Evolutionary conservation across 2,888 invertebrate genomes (phyloP), one percentile per base, ranked within the genome.

Genomic region (Hesperia comma): DNA sequence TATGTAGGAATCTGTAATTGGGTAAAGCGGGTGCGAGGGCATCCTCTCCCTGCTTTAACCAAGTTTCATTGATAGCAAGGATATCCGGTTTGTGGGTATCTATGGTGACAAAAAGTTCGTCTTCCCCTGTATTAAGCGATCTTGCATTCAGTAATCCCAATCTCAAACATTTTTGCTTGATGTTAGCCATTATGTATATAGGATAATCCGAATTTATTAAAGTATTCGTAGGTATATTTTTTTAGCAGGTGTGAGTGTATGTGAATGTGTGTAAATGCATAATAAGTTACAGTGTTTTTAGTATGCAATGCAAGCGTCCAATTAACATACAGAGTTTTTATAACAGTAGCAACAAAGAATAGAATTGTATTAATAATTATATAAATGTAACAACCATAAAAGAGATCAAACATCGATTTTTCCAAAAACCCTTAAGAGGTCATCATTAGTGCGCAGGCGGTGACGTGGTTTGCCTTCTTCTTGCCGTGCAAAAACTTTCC

Each of bases 381-480:
- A 40, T n/a, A n/a, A n/a, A n/a, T n/a, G 10, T 40, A 40, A 2
- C 10, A 6, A 7, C 4, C 7, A 33, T 4, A 33, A 33, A 33
- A 6, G 33, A 46, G 46, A 46, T 46, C 15, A 46, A 46, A 46
- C 17, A 10, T 46, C 17, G 15, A 5, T 46, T 15, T 46, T 46
- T 46, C 46, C 46, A 46, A 46, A 46, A 46, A 46, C 15, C 15
- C 46, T 46, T 17, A 46, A 15, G 6, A 46, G 17, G 46, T 46
- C 46, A 40, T 40, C 46, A 46, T 15, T n/a, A n/a, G n/a, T n/a
- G n/a, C n/a, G n/a, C n/a, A n/a, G n/a, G n/a, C n/a, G n/a, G n/a
- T n/a, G n/a, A n/a, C n/a, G n/a, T n/a, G n/a, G n/a, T n/a, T n/a
- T n/a, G n/a, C n/a, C n/a, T n/a, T n/a, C n/a, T n/a, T 46, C 46